Evolutionary conservation across 2,113 vertebrate genomes (phyloP).

Genomic region (Paratilapia polleni): DNA sequence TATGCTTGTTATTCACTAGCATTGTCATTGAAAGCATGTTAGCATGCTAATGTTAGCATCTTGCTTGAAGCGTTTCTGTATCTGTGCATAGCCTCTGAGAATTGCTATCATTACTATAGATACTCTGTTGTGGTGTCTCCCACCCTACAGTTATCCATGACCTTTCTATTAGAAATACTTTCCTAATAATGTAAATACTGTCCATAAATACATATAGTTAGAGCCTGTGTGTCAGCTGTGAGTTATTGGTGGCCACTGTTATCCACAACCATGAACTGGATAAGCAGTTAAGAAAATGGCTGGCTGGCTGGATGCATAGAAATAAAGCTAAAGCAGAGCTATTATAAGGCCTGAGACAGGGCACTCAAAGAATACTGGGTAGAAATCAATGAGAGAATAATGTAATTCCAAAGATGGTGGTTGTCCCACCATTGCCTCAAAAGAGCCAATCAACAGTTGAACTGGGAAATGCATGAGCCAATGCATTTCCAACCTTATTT

Average conservation of each 20-base stretch:
- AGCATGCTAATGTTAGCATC: background rate
- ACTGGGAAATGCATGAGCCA: no score
- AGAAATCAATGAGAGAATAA: no score
- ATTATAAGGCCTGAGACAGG: no score
- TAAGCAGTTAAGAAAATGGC: background rate
- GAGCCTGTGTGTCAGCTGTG: background rate
- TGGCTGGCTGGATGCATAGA: background rate
- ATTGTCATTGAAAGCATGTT: background rate
- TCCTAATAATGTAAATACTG: background rate
- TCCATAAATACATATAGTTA: background rate
- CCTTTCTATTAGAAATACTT: background rate
- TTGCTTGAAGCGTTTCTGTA: background rate
- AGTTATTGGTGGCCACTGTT: background rate
- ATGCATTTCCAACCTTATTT: background rate
- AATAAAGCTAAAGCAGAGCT: background rate
- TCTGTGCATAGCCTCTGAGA: background rate
- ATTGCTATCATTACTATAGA: background rate
- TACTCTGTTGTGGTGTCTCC: background rate
- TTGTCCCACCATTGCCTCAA: no score
- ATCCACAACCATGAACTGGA: background rate
- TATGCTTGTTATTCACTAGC: background rate
- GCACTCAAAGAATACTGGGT: no score
- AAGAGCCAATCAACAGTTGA: no score
- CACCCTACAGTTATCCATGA: background rate
- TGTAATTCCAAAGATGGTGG: no score